Evolutionary conservation across 2,113 vertebrate species (phyloP), one percentile per base, ranked within the genome.

Genomic region (Grammomys surdaster): DNA sequence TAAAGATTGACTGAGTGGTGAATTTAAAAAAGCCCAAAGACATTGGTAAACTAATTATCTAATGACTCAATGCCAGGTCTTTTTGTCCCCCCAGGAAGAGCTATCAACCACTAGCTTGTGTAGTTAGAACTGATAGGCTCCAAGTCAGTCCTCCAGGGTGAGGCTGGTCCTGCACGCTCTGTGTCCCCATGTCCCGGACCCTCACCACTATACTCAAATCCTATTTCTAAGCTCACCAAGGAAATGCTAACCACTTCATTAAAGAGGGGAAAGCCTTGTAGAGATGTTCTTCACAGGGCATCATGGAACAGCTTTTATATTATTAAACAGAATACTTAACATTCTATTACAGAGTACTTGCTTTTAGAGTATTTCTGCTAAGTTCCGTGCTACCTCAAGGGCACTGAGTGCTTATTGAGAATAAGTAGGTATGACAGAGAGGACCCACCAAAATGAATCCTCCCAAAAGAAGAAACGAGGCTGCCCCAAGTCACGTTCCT

Each of bases 301-400:
- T 91, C 31, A 65, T 93, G 76, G 72, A 76, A 86, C 20, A 81
- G 85, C 70, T 92, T 94, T 92, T 82, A 58, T 82, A 95, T 94
- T 93, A 96, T 96, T 92, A 93, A 85, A 85, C 76, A 96, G 70
- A 90, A 92, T 63, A 77, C 51, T 96, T 96, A 96, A 46, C 90
- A 96, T 80, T 84, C 88, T 72, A 90, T 93, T 93, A 94, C 36
- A 77, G 88, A 95, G 36, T 67, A 94, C 72, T 92, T 96, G 80
- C 90, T 96, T 94, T 93, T n/a, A 88, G 40, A 95, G 89, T 67
- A 91, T 67, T 94, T 95, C 88, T 93, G 60, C 89, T 40, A 88
- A 73, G 60, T 77, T 73, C 36, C 87, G n/a, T 63, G 19, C 51
- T 96, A 48, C 81, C 88, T 92, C 65, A 48, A 69, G 96, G 96